Base-by-base conservation (phyloP, 2,888 invertebrate species). In the Belgica antarctica region DNA sequence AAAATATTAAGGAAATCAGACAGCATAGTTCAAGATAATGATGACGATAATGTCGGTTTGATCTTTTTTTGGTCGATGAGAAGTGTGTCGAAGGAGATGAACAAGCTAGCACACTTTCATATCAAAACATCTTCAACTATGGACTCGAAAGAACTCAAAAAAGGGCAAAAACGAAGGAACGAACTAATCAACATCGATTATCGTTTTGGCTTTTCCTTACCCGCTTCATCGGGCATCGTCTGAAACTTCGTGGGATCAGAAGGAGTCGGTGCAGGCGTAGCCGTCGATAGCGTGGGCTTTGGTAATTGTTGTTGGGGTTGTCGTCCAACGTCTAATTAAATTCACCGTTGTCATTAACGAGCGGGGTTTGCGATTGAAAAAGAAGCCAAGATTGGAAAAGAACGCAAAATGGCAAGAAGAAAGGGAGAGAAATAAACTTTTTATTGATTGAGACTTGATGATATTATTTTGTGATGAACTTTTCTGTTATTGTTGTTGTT, bases 151-250 rank as follows among this genome's bases (percentile, higher is more conserved):
- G 34, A 31, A 5, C 5, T 8, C 34, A 31, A 31, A 31, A 31
- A 31, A 31, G 12, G 34, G 34, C 5, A 31, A 31, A 31, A 12
- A 31, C 7, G 12, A 31, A 31, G 34, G n/a, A n/a, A n/a, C n/a
- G 15, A 61, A 27, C 61, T 61, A 61, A 61, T 61, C 61, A 61
- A 25, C 28, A 61, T 28, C 27, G 61, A 61, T 61, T 61, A 61
- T 28, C 27, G 24, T 31, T 31, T 8, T 31, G 7, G 8, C 27
- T 27, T 61, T 15, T 61, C 76, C 84, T 84, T 88, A 89, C 88
- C 88, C 81, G 86, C 84, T 82, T 87, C 86, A 78, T 86, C 86
- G 77, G 87, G 86, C 79, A 87, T 84, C 75, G 83, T 84, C 80
- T 83, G 84, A 80, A 88, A 87, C 78, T 27, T 28, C 4, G 83